These are phyloP conservation scores for Malurus alboscapulatus DNA, from an alignment of 2,113 vertebrate species.

Conservation along the genomic window DNA sequence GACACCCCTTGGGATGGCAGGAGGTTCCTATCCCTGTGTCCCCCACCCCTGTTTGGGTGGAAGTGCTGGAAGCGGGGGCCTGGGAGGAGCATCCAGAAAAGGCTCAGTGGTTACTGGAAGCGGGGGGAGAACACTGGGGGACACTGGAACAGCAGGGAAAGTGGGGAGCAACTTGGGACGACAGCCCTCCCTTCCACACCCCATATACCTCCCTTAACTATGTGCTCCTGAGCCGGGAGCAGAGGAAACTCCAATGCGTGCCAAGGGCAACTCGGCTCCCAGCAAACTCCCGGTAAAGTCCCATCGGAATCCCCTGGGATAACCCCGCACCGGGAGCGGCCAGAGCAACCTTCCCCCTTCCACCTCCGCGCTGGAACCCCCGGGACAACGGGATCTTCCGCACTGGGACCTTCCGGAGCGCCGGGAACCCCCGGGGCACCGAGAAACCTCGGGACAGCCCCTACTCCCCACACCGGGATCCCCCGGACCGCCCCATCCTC, in stretches of 20 bases:
- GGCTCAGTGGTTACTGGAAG: neutral
- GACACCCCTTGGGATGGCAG: rapidly evolving
- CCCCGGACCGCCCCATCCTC: neutral
- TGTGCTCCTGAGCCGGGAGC: too few species aligned
- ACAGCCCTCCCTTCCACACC: too few species aligned
- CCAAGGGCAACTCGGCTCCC: neutral
- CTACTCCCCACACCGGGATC: neutral
- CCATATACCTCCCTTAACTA: too few species aligned
- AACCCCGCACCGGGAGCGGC: neutral
- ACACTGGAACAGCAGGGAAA: neutral
- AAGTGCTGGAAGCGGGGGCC: neutral
- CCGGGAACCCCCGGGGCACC: neutral
- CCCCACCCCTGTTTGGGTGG: neutral
- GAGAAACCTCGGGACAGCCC: neutral
- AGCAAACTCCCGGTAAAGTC: neutral
- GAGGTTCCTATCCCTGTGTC: rapidly evolving
- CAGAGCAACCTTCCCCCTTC: neutral
- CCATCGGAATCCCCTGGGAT: neutral
- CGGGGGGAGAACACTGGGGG: rapidly evolving
- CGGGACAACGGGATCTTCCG: neutral
- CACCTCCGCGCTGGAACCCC: neutral
- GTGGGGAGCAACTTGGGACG: neutral
- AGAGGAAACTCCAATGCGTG: neutral
- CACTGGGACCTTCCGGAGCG: neutral
- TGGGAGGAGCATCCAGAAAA: neutral